phyloP scores from a whole-genome alignment of 2,113 vertebrate genomes.

The Seriola rivoliana region DNA sequence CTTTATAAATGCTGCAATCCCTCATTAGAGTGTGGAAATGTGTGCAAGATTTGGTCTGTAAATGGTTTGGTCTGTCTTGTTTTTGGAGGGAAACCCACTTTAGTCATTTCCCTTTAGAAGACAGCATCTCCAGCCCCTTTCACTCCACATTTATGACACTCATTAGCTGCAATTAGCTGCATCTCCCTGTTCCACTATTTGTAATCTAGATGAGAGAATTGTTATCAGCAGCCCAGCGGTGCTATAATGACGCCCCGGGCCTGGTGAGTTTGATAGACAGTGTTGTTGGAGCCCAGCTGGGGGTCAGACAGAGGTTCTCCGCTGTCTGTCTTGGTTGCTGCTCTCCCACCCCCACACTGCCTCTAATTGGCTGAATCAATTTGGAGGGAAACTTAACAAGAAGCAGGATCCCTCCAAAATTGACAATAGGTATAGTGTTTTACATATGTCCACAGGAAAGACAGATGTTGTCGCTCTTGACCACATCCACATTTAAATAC shows the following conservation, averaged over 20 bases:
- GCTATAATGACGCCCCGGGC: conserved; percentile 28
- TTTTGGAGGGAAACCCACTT: conserved; percentile 70
- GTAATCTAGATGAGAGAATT: conserved; percentile 59
- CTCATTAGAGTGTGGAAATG: conserved; percentile 26
- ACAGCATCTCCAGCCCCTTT: conserved; percentile 37
- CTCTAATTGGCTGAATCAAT: conserved; percentile 78
- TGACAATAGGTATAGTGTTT: conserved; percentile 81
- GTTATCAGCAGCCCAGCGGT: conserved; percentile 54
- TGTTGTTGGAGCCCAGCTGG: conserved; percentile 70
- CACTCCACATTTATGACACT: conserved; percentile 68
- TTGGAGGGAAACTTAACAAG: conserved; percentile 82
- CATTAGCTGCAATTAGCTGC: conserved; percentile 64
- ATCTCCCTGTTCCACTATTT: conserved; percentile 20
- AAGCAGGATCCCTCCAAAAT: conserved; percentile 81
- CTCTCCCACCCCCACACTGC: conserved; percentile 50
- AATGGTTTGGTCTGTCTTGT: conserved; percentile 25
- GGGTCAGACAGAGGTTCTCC: conserved; percentile 77
- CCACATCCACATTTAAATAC: conserved; percentile 77
- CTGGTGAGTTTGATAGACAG: conserved; percentile 47
- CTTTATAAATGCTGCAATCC: conserved; percentile 13
- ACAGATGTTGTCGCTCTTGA: conserved; percentile 78
- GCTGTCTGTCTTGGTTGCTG: conserved; percentile 55
- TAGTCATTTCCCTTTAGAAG: conserved; percentile 17
- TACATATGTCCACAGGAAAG: conserved; percentile 78
- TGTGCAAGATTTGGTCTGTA: conserved; percentile 33